Evolutionary conservation across 2,797 vertebrate genomes (phyloP), one percentile per base, ranked within the genome.

Genomic region (Pempheris klunzingeri): DNA sequence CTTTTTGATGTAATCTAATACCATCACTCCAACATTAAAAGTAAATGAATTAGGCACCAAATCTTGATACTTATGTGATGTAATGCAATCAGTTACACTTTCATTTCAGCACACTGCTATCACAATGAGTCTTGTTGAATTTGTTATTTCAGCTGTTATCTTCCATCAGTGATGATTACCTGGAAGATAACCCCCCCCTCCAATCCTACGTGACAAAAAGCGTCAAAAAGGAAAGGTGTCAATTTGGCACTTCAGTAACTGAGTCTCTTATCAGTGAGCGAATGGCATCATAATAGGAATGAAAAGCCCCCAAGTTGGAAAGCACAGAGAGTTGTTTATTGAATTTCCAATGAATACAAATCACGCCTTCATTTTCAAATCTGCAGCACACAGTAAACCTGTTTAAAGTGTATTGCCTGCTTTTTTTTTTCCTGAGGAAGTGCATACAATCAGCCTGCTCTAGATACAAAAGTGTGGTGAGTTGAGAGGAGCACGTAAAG

Each of bases 301-400:
- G 22, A 74, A 63, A 14, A 0, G 38, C 11, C 20, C 3, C 8
- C 1, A 24, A 46, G 0, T 18, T 66, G 18, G 13, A 76, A 81
- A 74, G 60, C 65, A 68, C 60, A 65, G 34, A 52, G 5, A 4
- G 1, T 38, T 26, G 20, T 92, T 90, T 88, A 87, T 85, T 90
- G 28, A 1, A 71, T 36, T 78, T 77, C 3, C n/a, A 79, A 18
- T 46, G 2, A 74, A 18, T 30, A 66, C 60, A 83, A 55, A 73
- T 59, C 34, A 59, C 28, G 63, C 32, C 2, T 52, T 62, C 6
- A 60, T 13, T 77, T 71, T 67, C 0, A 67, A 61, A 50, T 58
- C 26, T 50, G 10, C 0, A 76, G 49, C 55, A 80, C 28, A 8
- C 9, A 38, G 14, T 43, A 43, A 63, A 69, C 22, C 74, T 13